Conservation (phyloP, 1,140 invertebrate genomes). For the Physella acuta region DNA sequence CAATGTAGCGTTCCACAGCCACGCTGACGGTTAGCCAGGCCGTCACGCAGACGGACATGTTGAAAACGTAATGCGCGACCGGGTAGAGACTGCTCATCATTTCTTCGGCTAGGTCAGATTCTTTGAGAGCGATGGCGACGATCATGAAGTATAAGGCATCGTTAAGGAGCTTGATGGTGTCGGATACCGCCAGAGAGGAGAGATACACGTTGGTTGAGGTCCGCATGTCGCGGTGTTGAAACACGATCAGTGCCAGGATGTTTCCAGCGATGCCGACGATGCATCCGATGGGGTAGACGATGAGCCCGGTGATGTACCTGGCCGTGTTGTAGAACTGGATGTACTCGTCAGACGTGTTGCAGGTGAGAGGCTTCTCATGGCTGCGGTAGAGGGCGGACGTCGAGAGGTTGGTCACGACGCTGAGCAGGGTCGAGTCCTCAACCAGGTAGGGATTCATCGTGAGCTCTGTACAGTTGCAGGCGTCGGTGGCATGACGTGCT, state of each 20-base stretch:
- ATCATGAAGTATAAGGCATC: constrained; percentile 70
- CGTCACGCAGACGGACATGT: constrained; percentile 60
- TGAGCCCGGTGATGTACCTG: constrained; percentile 54
- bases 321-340: constrained; percentile 51
- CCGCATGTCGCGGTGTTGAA: constrained; percentile 73
- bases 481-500: too few species aligned
- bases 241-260: constrained; percentile 72
- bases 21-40: constrained; percentile 94
- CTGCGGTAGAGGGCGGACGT: not conserved
- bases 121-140: constrained; percentile 59
- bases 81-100: constrained; percentile 51
- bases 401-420: not conserved
- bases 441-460: not conserved
- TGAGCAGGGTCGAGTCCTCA: not conserved
- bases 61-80: constrained; percentile 58
- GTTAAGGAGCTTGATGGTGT: constrained; percentile 74
- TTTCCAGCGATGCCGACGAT: constrained; percentile 75
- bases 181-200: constrained; percentile 74
- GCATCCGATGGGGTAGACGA: constrained; percentile 74
- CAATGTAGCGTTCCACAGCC: constrained; percentile 91
- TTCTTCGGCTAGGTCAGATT: constrained; percentile 39
- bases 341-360: constrained; percentile 25
- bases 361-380: not conserved
- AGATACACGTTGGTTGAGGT: constrained; percentile 76
- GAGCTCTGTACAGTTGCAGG: too few species aligned